Base-by-base conservation (phyloP, 2,113 vertebrate genomes). In the Hipposideros armiger region DNA sequence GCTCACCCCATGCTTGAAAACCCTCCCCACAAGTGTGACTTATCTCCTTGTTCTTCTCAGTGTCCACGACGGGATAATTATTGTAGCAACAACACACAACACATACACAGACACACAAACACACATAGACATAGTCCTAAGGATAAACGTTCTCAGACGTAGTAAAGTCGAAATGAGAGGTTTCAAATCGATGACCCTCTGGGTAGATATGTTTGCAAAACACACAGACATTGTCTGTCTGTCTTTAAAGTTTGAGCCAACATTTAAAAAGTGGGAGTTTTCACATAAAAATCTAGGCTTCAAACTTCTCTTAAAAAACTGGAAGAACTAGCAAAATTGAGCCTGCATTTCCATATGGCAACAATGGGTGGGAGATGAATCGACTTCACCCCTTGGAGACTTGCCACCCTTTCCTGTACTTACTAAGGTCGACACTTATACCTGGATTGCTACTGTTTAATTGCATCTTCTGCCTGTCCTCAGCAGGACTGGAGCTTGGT, bases 111-210 rank as follows among this genome's bases (percentile, higher is more conserved):
- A 76, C 24, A 60, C 30, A 74, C 40, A 95, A 24, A 17, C 20
- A 95, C 20, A 32, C 40, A 40, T 10, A 36, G 4, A 58, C 32
- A 13, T 16, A 36, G 30, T 84, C n/a, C 54, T 76, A 67, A 52
- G 30, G n/a, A 81, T 86, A 85, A 36, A 92, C 52, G 77, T 67
- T 74, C 64, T 94, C 56, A 95, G 82, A 52, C 24, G 87, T 54
- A 64, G 42, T 67, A 47, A 60, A 77, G 19, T 90, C 15, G 32
- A 82, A 93, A 52, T 73, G 13, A 93, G 42, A 91, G 6, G 42
- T 91, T 96, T 89, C 42, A 84, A 3, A 60, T 66, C 30, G 70
- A 52, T 87, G 14, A 83, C 20, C 11, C 11, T 67, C 42, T 72
- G 6, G 14, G 15, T 47, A 92, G 42, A 94, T 69, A 64, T 36